Base-by-base conservation (phyloP, 2,888 invertebrate species). In the Hemistola chrysoprasaria region DNA sequence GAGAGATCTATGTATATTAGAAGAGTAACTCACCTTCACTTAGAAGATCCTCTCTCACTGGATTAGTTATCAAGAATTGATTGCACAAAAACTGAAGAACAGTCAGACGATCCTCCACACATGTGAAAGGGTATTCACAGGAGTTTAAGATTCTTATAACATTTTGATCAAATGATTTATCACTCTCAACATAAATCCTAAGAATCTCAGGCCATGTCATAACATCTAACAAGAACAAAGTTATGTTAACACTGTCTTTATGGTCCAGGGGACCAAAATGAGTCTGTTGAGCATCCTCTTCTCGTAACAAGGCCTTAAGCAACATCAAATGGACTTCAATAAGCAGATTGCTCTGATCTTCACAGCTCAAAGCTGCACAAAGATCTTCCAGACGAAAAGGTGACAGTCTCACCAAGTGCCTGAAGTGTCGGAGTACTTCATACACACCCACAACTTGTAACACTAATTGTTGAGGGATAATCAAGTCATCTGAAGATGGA, bases 361-460 rank as follows among this genome's bases (percentile, higher is more conserved):
- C 97, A 70, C 95, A 95, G 47, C 95, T 91, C 41, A 99, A 77
- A 29, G 97, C 96, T 21, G 97, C 97, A 90, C 98, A 98, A 71
- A 99, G 96, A 80, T 99, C 99, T 90, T 99, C 99, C 72, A 99
- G 94, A 48, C 97, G 93, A 78, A 95, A 99, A 7, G 98, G 98
- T 16, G 98, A 98, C 30, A 99, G 88, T 46, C 98, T 92, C 16
- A 99, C 95, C 60, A 97, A 88, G 66, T 95, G 95, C 58, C 97
- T 92, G 82, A 98, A 99, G 73, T 98, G 96, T 56, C 98, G 90
- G 34, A 99, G 81, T 6, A 98, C 96, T 91, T 99, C 99, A 88
- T 98, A 99, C 44, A 99, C 93, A 60, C 96, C 94, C 47, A 97
- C 90, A 31, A 96, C 93, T 71, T 94, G 92, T 88, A 97, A 91